Percentiles rank a stretch among this genome's conserved stretches.
Conservation (phyloP, 1,140 invertebrate genomes). For the Nixonia krombeini region DNA sequence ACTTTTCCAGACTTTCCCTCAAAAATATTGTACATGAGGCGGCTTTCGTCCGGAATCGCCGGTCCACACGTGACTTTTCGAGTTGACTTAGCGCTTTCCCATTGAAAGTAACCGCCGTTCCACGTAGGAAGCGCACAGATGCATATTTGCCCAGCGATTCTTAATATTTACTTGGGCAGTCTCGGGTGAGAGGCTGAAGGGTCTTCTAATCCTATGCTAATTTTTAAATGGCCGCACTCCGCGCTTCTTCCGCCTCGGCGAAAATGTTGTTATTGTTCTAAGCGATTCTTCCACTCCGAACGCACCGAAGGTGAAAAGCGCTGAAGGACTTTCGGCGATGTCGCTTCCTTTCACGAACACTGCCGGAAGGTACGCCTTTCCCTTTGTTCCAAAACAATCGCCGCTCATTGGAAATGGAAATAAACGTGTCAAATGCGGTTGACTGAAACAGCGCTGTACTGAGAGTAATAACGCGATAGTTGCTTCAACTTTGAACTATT, state of each 20-base stretch:
- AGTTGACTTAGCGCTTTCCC: constrained; percentile 27
- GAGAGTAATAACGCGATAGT: too few species aligned
- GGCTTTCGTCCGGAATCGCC: too few species aligned
- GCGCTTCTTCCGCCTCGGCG: constrained; percentile 14
- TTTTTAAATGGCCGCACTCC: constrained; percentile 44
- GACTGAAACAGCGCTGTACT: too few species aligned
- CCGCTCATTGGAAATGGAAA: too few species aligned
- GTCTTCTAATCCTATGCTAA: constrained; percentile 50
- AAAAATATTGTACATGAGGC: too few species aligned
- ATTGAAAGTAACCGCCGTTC: constrained; percentile 17
- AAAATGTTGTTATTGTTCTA: constrained; percentile 52
- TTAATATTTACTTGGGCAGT: constrained; percentile 46
- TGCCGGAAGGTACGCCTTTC: too few species aligned
- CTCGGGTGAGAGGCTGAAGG: constrained; percentile 36
- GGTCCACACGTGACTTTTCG: constrained; percentile 8
- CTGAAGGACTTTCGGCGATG: constrained; percentile 4
- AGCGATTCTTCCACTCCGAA: constrained; percentile 14
- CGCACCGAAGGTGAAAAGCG: constrained; percentile 1
- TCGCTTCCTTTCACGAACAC: neutral
- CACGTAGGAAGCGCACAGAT: constrained; percentile 38
- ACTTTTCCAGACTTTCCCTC: neutral
- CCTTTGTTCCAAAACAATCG: neutral
- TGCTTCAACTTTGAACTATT: too few species aligned
- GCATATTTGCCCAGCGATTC: constrained; percentile 41
- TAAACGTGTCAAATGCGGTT: too few species aligned